Base-by-base conservation (phyloP, 2,888 invertebrate species). In the Hypsopygia costalis region DNA sequence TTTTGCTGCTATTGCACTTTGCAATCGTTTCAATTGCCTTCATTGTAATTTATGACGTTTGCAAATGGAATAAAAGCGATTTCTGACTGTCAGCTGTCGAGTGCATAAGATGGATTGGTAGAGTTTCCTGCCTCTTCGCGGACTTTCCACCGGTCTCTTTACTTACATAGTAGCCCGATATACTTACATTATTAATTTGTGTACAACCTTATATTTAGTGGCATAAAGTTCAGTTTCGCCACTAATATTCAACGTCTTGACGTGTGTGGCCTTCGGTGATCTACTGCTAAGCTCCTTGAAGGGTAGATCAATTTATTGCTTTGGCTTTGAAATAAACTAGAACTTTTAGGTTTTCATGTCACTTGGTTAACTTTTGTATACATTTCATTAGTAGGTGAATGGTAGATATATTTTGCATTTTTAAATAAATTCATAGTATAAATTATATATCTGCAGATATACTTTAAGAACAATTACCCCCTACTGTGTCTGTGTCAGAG, bases 61-160 rank as follows among this genome's bases (percentile, higher is more conserved):
- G 5, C 32, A 8, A 32, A 11, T 8, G 1, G 1, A 2, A 10
- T 32, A 47, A 36, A 29, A 30, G 9, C 11, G 11, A 41, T 16
- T 44, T 9, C 44, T 11, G 29, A 38, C 11, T 9, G 30, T 8
- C 11, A 12, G 1, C 11, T 28, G 10, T 9, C 7, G 25, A 39
- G 31, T 21, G 34, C 28, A 7, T 43, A 52, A 65, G 62, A 63
- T 64, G 67, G 62, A 71, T 69, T 63, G 62, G 58, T 55, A 50
- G 52, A 58, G 70, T 68, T 66, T 64, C 59, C 59, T 73, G 63
- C 58, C 52, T 55, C 48, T 57, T 47, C 47, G 45, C 52, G 57
- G 62, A 63, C 65, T 67, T 70, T 68, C 64, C 58, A 68, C 59
- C 64, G 66, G 54, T 63, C 70, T 62, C 62, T 63, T 69, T 68